Conservation (phyloP, 2,888 invertebrate species). For the Imbricaverruca yamaguchii region DNA sequence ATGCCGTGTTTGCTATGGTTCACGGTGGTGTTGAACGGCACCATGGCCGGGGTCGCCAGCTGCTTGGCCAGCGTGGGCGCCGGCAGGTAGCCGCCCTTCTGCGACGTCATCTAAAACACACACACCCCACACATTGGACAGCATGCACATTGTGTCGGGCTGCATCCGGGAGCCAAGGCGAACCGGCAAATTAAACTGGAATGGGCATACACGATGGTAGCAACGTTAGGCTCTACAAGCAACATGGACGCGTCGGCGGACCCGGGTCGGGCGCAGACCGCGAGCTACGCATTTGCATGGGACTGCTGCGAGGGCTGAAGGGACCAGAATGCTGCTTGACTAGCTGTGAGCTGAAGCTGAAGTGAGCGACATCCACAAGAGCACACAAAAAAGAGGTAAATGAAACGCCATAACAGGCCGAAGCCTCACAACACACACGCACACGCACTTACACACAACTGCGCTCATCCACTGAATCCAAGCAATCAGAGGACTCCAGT, state of each 20-base stretch:
- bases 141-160: neutral
- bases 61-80: constrained; percentile 12
- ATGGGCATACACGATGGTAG: neutral
- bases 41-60: constrained; percentile 4
- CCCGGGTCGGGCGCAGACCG: neutral
- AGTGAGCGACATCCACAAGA: neutral
- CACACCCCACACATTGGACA: neutral
- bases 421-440: neutral
- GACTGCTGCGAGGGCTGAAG: neutral
- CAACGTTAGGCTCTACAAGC: neutral
- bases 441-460: neutral
- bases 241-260: neutral
- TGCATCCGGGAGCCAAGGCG: neutral
- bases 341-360: constrained; percentile 10
- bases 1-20: neutral
- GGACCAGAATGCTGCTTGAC: constrained; percentile 14
- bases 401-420: neutral
- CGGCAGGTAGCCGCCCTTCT: neutral
- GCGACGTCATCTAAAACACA: constrained; percentile 1
- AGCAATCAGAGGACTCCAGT: no score
- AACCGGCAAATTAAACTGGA: neutral
- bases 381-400: neutral
- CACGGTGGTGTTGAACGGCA: neutral
- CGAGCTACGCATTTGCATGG: neutral
- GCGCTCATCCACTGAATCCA: neutral